Evolutionary conservation across 1,140 invertebrate genomes (phyloP).

Genomic region (Drosophila kohkoa): DNA sequence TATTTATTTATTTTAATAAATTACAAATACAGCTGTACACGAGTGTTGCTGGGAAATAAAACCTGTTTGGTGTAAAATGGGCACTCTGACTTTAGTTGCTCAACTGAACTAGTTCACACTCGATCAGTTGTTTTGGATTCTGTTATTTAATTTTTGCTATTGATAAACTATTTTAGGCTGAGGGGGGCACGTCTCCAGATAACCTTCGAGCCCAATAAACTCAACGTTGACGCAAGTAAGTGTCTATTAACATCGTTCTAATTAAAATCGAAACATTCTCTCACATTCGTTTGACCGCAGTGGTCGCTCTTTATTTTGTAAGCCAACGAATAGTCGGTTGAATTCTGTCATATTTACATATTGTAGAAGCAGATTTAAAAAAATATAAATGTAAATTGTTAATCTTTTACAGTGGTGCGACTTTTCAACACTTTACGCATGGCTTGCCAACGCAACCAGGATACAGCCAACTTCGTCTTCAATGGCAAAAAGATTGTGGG

Average conservation of each 20-base stretch:
- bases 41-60: too few species aligned
- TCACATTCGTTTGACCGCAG: conserved; percentile 65
- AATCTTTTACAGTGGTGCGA: conserved; percentile 54
- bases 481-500: conserved; percentile 86
- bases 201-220: conserved; percentile 63
- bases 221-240: conserved; percentile 65
- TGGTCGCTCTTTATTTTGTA: conserved; percentile 5
- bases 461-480: conserved; percentile 75
- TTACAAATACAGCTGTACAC: too few species aligned
- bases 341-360: background rate
- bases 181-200: conserved; percentile 58
- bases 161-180: conserved; percentile 57
- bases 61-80: background rate
- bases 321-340: conserved; percentile 4
- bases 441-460: conserved; percentile 46
- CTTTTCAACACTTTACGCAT: conserved; percentile 38
- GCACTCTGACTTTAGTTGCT: conserved; percentile 14
- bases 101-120: conserved; percentile 33
- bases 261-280: conserved; percentile 22
- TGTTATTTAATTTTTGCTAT: conserved; percentile 66
- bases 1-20: too few species aligned
- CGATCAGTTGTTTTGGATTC: conserved; percentile 40
- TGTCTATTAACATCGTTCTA: conserved; percentile 16
- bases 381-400: background rate
- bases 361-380: background rate